Conservation (phyloP, 2,113 vertebrate species). For the Pelvicachromis taeniatus region DNA sequence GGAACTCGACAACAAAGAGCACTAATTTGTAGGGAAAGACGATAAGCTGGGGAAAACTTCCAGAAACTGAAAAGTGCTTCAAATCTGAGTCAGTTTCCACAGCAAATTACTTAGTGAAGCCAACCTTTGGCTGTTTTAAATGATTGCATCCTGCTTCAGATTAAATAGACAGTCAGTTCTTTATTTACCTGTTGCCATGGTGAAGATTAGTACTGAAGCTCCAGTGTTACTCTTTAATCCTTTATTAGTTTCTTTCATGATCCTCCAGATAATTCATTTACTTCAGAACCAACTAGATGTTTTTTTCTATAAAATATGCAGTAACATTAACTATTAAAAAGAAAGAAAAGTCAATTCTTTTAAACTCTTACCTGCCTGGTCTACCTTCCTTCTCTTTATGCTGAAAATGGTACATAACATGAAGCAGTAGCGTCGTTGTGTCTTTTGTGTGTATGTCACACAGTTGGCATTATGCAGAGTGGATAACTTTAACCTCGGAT, state of each 20-base stretch:
- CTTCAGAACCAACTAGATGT: background rate
- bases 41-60: background rate
- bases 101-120: background rate
- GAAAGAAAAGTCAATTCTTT: background rate
- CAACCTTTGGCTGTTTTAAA: background rate
- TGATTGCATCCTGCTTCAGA: background rate
- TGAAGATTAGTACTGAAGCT: background rate
- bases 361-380: background rate
- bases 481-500: accelerated
- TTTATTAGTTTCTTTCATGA: background rate
- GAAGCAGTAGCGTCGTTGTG: background rate
- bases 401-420: background rate
- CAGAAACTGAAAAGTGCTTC: background rate
- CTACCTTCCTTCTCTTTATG: background rate
- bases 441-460: background rate
- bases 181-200: background rate
- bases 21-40: background rate
- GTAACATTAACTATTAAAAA: background rate
- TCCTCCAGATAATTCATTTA: background rate
- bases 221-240: background rate
- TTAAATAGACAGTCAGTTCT: background rate
- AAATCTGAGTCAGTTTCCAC: background rate
- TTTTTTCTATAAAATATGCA: background rate
- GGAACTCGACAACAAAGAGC: background rate
- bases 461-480: background rate